Evolutionary conservation across 2,797 vertebrate species (phyloP).

Genomic region (Aldrovandia affinis): DNA sequence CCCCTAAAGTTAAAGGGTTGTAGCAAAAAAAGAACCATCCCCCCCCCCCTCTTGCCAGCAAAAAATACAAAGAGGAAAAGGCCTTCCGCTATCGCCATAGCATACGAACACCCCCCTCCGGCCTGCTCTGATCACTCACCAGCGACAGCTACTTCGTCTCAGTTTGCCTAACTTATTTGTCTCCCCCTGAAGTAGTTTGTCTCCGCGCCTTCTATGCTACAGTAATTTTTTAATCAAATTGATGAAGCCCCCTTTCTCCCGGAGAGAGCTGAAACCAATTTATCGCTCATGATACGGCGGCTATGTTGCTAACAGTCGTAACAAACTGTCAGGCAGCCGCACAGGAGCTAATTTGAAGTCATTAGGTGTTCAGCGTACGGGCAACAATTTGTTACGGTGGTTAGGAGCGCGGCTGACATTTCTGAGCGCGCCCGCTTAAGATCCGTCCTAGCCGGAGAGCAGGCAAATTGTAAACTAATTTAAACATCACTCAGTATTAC

Average conservation of each 20-base stretch:
- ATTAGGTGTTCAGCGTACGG: conserved; percentile 97
- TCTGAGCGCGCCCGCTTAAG: conserved; percentile 95
- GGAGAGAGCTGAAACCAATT: conserved; percentile 90
- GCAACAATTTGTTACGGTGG: conserved; percentile 99
- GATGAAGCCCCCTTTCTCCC: conserved; percentile 86
- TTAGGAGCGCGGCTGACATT: conserved; percentile 87
- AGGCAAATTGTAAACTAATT: conserved; percentile 99
- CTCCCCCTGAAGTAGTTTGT: conserved; percentile 81
- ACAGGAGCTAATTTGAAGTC: conserved; percentile 99
- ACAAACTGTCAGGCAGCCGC: conserved; percentile 97
- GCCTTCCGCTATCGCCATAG: conserved; percentile 7
- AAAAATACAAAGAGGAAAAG: conserved; percentile 24
- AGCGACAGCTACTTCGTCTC: conserved; percentile 24
- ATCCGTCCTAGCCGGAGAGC: conserved; percentile 92
- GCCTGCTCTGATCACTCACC: not conserved
- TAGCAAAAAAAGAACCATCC: not conserved
- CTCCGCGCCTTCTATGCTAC: conserved; percentile 89
- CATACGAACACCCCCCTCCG: conserved; percentile 31
- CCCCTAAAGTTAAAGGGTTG: conserved; percentile 45
- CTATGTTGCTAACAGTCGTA: conserved; percentile 97
- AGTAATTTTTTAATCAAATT: conserved; percentile 99
- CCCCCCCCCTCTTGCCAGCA: conserved; percentile 3
- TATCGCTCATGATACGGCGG: conserved; percentile 85
- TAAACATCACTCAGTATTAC: conserved; percentile 99
- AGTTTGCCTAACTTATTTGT: conserved; percentile 72